Evolutionary conservation across 2,113 vertebrate species (phyloP), one percentile per base, ranked within the genome.

Genomic region (Malurus alboscapulatus): DNA sequence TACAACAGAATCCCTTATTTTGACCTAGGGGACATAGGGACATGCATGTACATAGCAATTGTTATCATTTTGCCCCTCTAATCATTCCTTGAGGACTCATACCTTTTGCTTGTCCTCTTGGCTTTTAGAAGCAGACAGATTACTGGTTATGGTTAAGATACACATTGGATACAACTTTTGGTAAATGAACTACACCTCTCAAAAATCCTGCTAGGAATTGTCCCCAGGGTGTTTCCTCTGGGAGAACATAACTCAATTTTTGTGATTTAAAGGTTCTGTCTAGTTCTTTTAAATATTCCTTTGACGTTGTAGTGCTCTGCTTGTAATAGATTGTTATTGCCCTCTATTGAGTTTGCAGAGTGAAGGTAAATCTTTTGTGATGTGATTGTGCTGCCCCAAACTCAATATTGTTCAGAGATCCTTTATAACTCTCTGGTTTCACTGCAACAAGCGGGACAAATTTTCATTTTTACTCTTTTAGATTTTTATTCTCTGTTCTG

Each of bases 401-500:
- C 98, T 98, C 98, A 98, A 99, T 99, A 98, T 98, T 96, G 97
- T 96, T 96, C 96, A 94, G 96, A 95, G 96, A 96, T 98, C 98
- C 98, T 98, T 98, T 97, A 97, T 98, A 98, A 98, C 97, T 97
- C 97, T 96, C 98, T 96, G 96, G 98, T 98, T 98, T 98, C 96
- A 81, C 97, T 59, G 96, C 96, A 96, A 98, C 97, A 97, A 98
- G 98, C 91, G 75, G 97, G 97, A 98, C 98, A 98, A 97, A 98
- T 99, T 99, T 99, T 99, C 98, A 99, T 99, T 99, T 99, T 99
- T 98, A 99, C 98, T 98, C 97, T 97, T 96, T 98, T 98, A 98
- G 95, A 93, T 91, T 95, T 95, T 94, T 94, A 91, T 96, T 96
- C 94, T 96, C 96, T 97, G 93, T 94, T 95, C 96, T 96, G 90